A percentile compares a stretch with the other conserved stretches of the same genome.
Conservation (phyloP, 2,888 invertebrate genomes). For the Drosophila anceps region DNA sequence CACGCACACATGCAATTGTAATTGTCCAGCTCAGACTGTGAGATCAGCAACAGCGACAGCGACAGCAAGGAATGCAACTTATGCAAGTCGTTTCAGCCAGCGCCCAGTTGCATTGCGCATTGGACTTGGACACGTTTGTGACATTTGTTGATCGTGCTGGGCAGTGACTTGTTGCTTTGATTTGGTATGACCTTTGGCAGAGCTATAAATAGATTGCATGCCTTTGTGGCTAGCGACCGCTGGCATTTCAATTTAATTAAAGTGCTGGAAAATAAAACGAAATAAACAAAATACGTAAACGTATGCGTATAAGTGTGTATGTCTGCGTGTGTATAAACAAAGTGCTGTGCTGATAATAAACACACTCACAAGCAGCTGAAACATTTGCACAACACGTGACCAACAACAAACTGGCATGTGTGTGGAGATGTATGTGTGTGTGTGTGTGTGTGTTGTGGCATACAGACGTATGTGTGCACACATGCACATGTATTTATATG, state of each 20-base stretch:
- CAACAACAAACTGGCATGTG: conserved; percentile 72
- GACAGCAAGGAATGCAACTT: conserved; percentile 42
- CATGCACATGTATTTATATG: not conserved
- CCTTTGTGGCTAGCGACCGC: conserved; percentile 26
- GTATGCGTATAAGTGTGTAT: not conserved
- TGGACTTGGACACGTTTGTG: conserved; percentile 64
- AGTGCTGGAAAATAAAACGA: conserved; percentile 61
- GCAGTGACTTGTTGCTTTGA: conserved; percentile 58
- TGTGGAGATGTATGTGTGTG: conserved; percentile 22
- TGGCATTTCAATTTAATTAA: conserved; percentile 70
- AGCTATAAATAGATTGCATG: conserved; percentile 64
- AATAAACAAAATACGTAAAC: conserved; percentile 22
- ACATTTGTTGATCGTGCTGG: conserved; percentile 61
- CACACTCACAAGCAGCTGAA: conserved; percentile 37
- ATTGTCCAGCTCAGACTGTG: conserved; percentile 11
- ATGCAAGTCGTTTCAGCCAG: conserved; percentile 39
- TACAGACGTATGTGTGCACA: not conserved
- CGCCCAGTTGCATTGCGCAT: conserved; percentile 56
- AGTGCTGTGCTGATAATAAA: conserved; percentile 10
- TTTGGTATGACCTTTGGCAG: conserved; percentile 67
- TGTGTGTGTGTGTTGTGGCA: too few relatives aligned
- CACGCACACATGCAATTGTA: not conserved
- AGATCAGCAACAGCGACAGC: conserved; percentile 36
- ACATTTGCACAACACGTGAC: conserved; percentile 81
- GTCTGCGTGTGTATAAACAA: conserved; percentile 4